Evolutionary conservation across 2,797 vertebrate genomes (phyloP), one percentile per base, ranked within the genome.

Genomic region (Zenarchopterus dispar): DNA sequence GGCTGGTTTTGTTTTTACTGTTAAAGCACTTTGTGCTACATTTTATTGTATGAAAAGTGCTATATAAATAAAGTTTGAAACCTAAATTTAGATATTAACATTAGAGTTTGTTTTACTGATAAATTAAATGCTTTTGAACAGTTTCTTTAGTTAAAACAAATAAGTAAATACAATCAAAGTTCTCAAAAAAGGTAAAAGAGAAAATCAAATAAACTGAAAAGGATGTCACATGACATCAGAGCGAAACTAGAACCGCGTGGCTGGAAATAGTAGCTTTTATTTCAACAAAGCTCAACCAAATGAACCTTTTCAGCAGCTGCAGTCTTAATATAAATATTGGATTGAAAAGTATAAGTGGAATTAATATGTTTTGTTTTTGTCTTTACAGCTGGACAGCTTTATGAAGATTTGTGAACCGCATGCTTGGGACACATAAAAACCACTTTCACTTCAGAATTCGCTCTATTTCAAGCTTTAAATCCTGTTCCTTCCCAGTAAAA

Each of bases 361-460:
- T 67, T 58, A 8, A 47, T 2, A 8, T 0, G 8, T 46, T 46
- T 46, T 73, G 45, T 28, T 53, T 71, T 17, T 51, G 36, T 23
- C 18, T 65, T 84, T 64, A 51, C 82, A 91, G 89, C 39, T 74
- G 85, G 70, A 75, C 71, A 52, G 2, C 61, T 73, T 67, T 81
- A 63, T 58, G 87, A 88, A 69, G 84, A 90, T 66, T 77, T 85
- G 80, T 84, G 68, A 89, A 79, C 41, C 44, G 28, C 24, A 11
- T 18, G 8, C 33, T 28, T 56, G 62, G 54, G 64, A 54, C n/a
- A 23, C 39, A 7, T 23, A 47, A 41, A 62, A 54, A 28, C 48
- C 56, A 56, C 48, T 62, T 31, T 78, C 48, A 22, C 56, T 59
- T 67, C 46, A 66, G 0, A 31, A 21, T 70, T 70, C 9, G 77